Conservation (phyloP, 1,140 invertebrate species). For the Tetraneura akinire region DNA sequence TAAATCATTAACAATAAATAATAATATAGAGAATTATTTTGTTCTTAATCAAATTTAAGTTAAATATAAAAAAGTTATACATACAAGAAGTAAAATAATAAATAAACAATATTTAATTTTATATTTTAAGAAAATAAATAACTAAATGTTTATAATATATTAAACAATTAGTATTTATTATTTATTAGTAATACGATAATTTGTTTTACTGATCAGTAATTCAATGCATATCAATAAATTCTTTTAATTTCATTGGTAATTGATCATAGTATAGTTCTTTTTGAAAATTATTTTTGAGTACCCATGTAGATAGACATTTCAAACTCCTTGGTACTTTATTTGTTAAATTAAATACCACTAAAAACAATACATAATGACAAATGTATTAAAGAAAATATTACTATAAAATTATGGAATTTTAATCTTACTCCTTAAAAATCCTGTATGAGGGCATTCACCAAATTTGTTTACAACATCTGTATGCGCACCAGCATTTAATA, state of each 20-base stretch:
- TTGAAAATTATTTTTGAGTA: conserved; percentile 60
- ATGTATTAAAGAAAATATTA: neutral
- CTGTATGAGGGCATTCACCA: conserved; percentile 71
- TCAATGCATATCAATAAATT: conserved; percentile 79
- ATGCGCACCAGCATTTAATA: conserved; percentile 72
- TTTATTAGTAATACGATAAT: too few species aligned
- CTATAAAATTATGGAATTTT: neutral
- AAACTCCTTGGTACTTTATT: conserved; percentile 59
- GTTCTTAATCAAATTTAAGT: too few species aligned
- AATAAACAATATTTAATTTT: too few species aligned
- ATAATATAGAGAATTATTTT: too few species aligned
- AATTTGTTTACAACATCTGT: conserved; percentile 71
- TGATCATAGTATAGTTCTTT: conserved; percentile 63
- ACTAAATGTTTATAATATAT: too few species aligned
- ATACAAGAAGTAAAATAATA: too few species aligned
- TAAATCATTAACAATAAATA: too few species aligned
- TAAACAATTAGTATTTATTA: too few species aligned
- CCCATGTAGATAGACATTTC: conserved; percentile 4
- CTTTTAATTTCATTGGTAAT: conserved; percentile 72
- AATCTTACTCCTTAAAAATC: conserved; percentile 65
- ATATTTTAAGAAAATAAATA: too few species aligned
- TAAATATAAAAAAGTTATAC: too few species aligned
- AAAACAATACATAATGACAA: conserved; percentile 60
- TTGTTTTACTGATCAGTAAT: too few species aligned
- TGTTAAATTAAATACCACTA: conserved; percentile 71